Evolutionary conservation across 2,797 vertebrate species (phyloP), one percentile per base, ranked within the genome.

Genomic region (Cryptoblepharus egeriae): DNA sequence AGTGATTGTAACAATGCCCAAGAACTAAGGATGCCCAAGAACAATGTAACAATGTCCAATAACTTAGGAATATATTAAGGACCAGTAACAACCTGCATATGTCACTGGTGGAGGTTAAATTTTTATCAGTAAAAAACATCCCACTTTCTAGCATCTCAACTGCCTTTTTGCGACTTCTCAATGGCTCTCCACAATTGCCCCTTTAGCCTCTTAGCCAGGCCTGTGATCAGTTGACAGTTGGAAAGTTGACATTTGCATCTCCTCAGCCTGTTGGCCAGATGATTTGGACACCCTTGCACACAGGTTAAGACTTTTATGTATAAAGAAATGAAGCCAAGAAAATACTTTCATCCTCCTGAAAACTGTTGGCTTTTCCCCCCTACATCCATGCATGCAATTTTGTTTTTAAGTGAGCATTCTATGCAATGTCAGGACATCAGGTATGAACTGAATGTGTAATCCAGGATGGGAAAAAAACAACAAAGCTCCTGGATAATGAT

Each of bases 11-110:
- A 57, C 30, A 85, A 81, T 70, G 24, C 58, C 24, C 52, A 79
- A 70, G 81, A 82, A 35, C 10, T 88, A 58, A 77, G 35, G n/a
- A 81, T 70, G 24, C 58, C 24, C 52, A 79, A 70, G 81, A 82
- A 35, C 10, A 77, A 35, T 35, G 15, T 55, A 79, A 57, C 30
- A 85, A 81, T 70, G 24, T 55, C 24, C 52, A 79, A 70, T 80
- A 82, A 35, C 37, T 82, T 70, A 77, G 70, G 61, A 75, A 76
- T 75, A 15, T 69, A 49, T 13, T 68, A 7, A 39, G 57, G 61
- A n/a, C n/a, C n/a, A n/a, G n/a, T n/a, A n/a, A n/a, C n/a, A n/a
- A n/a, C n/a, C n/a, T n/a, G n/a, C n/a, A n/a, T n/a, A n/a, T n/a
- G n/a, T n/a, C n/a, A n/a, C n/a, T n/a, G n/a, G n/a, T n/a, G n/a